A percentile compares a stretch with the other conserved stretches of the same genome.
These are phyloP conservation scores for Leucoraja ocellata DNA, from an alignment of 2,797 vertebrate species.

Conservation along the genomic window DNA sequence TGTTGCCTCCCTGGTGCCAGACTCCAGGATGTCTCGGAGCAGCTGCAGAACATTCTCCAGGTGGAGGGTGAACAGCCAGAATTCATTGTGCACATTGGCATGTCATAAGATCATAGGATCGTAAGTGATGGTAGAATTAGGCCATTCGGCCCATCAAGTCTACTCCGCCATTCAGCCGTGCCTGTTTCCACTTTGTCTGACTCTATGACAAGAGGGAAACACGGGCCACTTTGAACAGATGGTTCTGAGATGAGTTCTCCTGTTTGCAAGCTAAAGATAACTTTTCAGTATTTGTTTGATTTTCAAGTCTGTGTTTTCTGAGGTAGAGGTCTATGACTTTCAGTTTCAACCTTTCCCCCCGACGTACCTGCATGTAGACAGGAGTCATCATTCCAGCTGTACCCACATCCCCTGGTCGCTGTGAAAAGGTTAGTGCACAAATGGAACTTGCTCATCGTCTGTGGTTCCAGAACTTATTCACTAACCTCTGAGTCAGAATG, in stretches of 20 bases:
- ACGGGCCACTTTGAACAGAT: constrained; percentile 11
- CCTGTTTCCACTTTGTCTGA: neutral
- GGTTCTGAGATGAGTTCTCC: neutral
- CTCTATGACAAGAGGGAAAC: neutral
- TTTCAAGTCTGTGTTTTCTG: neutral
- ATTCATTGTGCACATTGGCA: no score
- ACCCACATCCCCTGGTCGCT: constrained; percentile 7
- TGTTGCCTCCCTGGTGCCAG: no score
- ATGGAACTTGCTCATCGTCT: neutral
- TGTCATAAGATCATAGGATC: no score
- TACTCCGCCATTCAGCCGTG: no score
- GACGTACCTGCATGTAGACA: neutral
- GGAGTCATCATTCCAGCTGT: neutral
- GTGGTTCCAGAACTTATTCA: neutral
- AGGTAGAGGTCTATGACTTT: neutral
- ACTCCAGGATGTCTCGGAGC: no score
- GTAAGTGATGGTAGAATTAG: no score
- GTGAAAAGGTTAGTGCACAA: neutral
- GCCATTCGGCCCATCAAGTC: no score
- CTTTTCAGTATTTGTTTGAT: neutral
- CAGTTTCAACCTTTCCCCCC: neutral
- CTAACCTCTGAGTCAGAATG: neutral
- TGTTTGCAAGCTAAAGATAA: neutral
- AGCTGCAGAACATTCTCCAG: no score
- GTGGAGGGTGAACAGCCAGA: no score